Conservation (phyloP, 2,888 invertebrate species). For the Cryptosula pallasiana region DNA sequence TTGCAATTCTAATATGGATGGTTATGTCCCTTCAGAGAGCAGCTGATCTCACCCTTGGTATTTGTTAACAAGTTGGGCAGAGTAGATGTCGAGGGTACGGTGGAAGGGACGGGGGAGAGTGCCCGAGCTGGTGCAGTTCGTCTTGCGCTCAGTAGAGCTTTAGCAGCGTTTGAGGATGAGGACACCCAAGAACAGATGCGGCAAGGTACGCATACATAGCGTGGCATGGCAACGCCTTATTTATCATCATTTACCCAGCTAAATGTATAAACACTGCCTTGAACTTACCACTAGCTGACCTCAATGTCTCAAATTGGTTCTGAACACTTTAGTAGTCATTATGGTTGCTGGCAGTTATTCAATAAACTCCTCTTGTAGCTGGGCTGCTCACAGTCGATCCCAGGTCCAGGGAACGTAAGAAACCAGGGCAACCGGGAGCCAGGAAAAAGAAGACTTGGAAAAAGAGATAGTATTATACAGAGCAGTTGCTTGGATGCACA, state of each 20-base stretch:
- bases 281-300: too few species aligned
- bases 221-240: too few species aligned
- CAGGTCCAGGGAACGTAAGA: slow-evolving; percentile 77
- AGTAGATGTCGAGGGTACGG: slow-evolving; percentile 73
- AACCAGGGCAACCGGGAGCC: slow-evolving; percentile 84
- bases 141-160: slow-evolving; percentile 76
- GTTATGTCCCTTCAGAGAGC: too few species aligned
- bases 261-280: too few species aligned
- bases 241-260: too few species aligned
- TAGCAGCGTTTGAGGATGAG: slow-evolving; percentile 75
- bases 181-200: slow-evolving; percentile 77
- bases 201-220: too few species aligned
- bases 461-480: slow-evolving; percentile 29
- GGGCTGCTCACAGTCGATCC: slow-evolving; percentile 78
- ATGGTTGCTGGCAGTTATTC: too few species aligned
- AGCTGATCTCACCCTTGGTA: slow-evolving; percentile 73
- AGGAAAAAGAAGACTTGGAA: slow-evolving; percentile 83
- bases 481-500: too few species aligned
- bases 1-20: too few species aligned
- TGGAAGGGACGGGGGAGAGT: slow-evolving; percentile 55
- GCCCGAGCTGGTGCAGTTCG: slow-evolving; percentile 85
- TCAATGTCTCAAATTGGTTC: too few species aligned
- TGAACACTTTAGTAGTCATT: too few species aligned
- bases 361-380: too few species aligned
- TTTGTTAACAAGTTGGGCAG: slow-evolving; percentile 69